Conservation (phyloP, 2,113 vertebrate species). For the Struthidea cinerea region DNA sequence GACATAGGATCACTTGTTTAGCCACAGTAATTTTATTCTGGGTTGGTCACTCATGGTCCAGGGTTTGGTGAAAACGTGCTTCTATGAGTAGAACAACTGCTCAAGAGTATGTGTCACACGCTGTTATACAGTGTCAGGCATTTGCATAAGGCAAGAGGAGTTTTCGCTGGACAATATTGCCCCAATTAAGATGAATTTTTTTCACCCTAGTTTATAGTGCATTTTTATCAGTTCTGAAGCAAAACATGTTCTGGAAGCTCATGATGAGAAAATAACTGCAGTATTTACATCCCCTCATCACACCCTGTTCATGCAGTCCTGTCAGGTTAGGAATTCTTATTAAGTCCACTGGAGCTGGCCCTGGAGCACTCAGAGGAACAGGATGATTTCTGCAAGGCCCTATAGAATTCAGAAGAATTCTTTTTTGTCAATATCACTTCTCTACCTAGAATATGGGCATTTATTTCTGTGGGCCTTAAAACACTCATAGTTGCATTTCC, state of each 20-base stretch:
- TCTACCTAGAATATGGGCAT: neutral
- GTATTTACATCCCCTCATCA: neutral
- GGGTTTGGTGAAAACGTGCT: neutral
- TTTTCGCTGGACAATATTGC: neutral
- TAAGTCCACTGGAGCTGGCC: neutral
- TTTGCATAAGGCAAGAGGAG: neutral
- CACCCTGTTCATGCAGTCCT: neutral
- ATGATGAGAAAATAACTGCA: neutral
- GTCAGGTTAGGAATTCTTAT: neutral
- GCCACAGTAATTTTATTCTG: neutral
- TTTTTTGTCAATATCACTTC: neutral
- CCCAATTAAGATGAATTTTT: neutral
- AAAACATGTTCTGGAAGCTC: neutral
- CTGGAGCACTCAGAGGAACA: neutral
- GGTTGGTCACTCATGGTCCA: neutral
- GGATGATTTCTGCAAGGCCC: neutral
- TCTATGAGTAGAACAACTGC: neutral
- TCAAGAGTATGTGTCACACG: accelerated
- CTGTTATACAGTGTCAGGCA: neutral
- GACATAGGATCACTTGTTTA: neutral
- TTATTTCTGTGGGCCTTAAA: neutral
- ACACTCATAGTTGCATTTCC: neutral
- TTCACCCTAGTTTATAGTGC: neutral
- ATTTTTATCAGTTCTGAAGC: neutral
- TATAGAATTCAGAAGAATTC: neutral